A percentile compares a stretch with the other conserved stretches of the same genome.
These are phyloP conservation scores for Electrona antarctica DNA, from an alignment of 2,113 vertebrate genomes.

Conservation along the genomic window DNA sequence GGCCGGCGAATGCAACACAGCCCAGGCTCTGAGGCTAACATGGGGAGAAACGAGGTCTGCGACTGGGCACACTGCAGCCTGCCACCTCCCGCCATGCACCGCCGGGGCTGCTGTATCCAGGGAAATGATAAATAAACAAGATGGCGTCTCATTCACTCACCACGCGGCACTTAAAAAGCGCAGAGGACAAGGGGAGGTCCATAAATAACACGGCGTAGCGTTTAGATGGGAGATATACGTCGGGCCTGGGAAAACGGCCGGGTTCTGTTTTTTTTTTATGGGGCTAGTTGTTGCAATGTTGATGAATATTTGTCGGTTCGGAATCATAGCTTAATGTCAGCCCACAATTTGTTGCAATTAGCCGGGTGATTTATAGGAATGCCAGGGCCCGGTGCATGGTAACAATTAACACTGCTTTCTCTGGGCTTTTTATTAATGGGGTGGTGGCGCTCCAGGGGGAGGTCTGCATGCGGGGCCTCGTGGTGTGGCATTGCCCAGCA, in stretches of 20 bases:
- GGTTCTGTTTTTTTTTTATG: constrained; percentile 73
- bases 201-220: constrained; percentile 73
- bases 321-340: constrained; percentile 85
- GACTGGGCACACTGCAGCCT: constrained; percentile 47
- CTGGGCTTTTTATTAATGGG: constrained; percentile 79
- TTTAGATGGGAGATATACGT: constrained; percentile 69
- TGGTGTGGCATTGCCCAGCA: constrained; percentile 43
- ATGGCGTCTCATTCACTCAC: constrained; percentile 70
- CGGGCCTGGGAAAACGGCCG: constrained; percentile 68
- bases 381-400: constrained; percentile 73
- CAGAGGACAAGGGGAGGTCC: constrained; percentile 71
- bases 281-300: constrained; percentile 74
- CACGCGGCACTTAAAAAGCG: constrained; percentile 65
- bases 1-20: constrained; percentile 36
- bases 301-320: constrained; percentile 81
- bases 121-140: constrained; percentile 71
- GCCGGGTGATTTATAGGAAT: constrained; percentile 80
- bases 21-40: constrained; percentile 43
- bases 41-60: constrained; percentile 44
- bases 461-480: constrained; percentile 59
- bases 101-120: constrained; percentile 43
- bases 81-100: constrained; percentile 2
- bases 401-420: constrained; percentile 81
- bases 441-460: constrained; percentile 61
- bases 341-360: constrained; percentile 84